Base-by-base conservation (phyloP, 2,888 invertebrate genomes). In the Noctua pronuba region DNA sequence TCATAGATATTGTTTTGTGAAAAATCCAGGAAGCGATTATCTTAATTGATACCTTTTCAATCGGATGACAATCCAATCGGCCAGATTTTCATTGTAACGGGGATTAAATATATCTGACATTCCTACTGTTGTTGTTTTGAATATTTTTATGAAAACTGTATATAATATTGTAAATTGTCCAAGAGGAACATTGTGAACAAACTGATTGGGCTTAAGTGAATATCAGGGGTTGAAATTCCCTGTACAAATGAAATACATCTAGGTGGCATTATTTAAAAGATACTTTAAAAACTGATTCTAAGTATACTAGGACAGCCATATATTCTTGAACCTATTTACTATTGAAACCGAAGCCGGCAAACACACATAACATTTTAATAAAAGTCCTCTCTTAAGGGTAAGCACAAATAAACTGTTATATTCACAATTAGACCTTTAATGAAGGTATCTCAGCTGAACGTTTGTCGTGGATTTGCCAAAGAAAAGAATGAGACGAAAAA, bases 391-490 rank as follows among this genome's bases (percentile, higher is more conserved):
- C 31, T 6, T 10, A 60, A 60, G 44, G 73, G 67, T 80, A 79
- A 52, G 73, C 75, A 73, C 73, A 85, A 84, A 84, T 79, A 80
- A 85, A 88, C 79, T 84, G 81, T 82, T 86, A 84, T 74, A 87
- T 85, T 88, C 87, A 82, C 85, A 89, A 88, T 90, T 87, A 87
- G 84, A 84, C 70, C 72, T 83, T 72, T 85, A 86, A 88, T 86
- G 84, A 84, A 86, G 75, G 80, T 87, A 86, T 83, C 83, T 84
- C 86, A 75, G 70, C 70, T 80, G 86, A 90, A 87, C 87, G 90
- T 90, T 91, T 92, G 90, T 90, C 91, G 88, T 89, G 91, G 88
- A 90, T 91, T 91, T 89, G 80, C 84, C 80, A 89, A 90, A 89
- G 89, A 91, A 91, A 90, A 86, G 87, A 92, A 92, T 88, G 83